These are phyloP conservation scores for Felis catus DNA, from an alignment of 2,113 vertebrate genomes.

Conservation along the genomic window DNA sequence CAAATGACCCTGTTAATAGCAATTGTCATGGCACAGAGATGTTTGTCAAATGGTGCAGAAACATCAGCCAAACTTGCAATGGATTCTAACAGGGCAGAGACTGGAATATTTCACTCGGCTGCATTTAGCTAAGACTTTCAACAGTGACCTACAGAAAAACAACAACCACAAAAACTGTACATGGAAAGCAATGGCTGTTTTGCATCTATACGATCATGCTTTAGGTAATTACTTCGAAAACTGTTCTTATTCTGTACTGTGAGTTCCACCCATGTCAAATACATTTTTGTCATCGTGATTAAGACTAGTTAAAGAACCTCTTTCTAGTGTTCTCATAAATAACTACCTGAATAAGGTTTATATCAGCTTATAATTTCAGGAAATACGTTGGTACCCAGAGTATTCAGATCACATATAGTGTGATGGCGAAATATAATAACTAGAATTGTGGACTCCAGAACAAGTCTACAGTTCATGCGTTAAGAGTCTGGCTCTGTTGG, in stretches of 20 bases:
- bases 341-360: not conserved
- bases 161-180: not conserved
- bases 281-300: not conserved
- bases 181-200: not conserved
- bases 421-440: not conserved
- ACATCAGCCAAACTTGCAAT: not conserved
- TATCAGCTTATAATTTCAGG: not conserved
- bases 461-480: not conserved
- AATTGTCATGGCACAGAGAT: not conserved
- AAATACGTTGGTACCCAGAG: not conserved
- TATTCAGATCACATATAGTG: not conserved
- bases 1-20: not conserved
- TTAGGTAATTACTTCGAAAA: not conserved
- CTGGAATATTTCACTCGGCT: not conserved
- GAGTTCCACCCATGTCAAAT: not conserved
- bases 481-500: not conserved
- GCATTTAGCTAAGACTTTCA: not conserved
- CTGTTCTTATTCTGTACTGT: not conserved
- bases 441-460: not conserved
- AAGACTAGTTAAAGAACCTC: not conserved
- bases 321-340: not conserved
- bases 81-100: not conserved
- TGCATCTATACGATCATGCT: not conserved
- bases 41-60: not conserved
- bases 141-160: not conserved